Evolutionary conservation across 2,888 invertebrate species (phyloP).

Genomic region (Desoria tigrina): DNA sequence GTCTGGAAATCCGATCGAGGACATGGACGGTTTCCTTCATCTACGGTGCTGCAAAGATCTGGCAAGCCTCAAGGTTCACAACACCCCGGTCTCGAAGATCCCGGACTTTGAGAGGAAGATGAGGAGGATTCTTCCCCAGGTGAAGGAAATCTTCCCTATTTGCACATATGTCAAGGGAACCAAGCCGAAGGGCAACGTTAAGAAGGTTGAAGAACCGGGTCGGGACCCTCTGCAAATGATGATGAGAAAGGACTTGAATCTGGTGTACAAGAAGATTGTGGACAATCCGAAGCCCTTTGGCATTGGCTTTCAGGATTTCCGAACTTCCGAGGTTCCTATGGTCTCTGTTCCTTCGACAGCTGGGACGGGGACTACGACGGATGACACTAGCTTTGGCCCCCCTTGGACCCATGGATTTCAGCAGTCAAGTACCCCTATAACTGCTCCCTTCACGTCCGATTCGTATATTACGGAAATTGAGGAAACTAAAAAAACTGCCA

Average conservation of each 20-base stretch:
- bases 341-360: too few relatives aligned
- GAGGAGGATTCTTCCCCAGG: constrained; percentile 30
- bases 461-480: too few relatives aligned
- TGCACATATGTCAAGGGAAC: constrained; percentile 4
- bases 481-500: too few relatives aligned
- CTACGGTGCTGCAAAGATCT: constrained; percentile 35
- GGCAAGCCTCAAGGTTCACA: constrained; percentile 39
- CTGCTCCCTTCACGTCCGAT: too few relatives aligned
- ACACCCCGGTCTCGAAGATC: constrained; percentile 26
- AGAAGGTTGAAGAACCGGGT: constrained; percentile 10
- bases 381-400: background rate
- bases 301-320: background rate
- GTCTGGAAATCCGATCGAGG: constrained; percentile 41
- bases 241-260: constrained; percentile 8
- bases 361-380: background rate
- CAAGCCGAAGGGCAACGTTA: background rate
- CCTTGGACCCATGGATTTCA: background rate
- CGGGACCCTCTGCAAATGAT: background rate
- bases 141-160: constrained; percentile 38
- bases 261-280: background rate
- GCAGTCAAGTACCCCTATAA: too few relatives aligned
- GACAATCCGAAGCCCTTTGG: background rate
- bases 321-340: too few relatives aligned
- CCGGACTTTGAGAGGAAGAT: constrained; percentile 30
- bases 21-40: constrained; percentile 34